phyloP scores from a whole-genome alignment of 1,140 invertebrate genomes.

The Physella acuta region DNA sequence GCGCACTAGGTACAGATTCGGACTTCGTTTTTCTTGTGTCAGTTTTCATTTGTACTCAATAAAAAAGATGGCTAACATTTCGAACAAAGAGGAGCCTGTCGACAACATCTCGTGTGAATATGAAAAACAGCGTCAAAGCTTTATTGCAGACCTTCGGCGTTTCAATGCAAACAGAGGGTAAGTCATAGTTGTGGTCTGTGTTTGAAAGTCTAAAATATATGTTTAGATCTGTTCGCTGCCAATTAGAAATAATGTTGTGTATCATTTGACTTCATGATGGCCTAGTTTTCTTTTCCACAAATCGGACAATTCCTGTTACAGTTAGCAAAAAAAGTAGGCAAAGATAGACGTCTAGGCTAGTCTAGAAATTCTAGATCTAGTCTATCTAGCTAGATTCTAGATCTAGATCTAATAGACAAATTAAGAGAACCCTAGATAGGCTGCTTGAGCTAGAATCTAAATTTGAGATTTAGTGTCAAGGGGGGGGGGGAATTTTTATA shows the following conservation, averaged over 20 bases:
- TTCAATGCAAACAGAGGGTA: constrained; percentile 84
- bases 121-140: constrained; percentile 72
- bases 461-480: too few relatives aligned
- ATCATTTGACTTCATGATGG: too few relatives aligned
- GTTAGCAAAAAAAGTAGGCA: too few relatives aligned
- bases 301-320: too few relatives aligned
- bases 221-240: too few relatives aligned
- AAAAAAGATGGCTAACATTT: constrained; percentile 68
- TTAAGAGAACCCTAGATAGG: neutral
- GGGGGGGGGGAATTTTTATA: too few relatives aligned
- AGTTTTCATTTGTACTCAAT: neutral
- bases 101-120: constrained; percentile 65
- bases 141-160: constrained; percentile 77
- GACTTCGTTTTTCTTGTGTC: neutral
- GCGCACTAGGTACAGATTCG: constrained; percentile 2
- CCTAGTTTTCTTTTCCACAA: too few relatives aligned
- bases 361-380: neutral
- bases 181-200: too few relatives aligned
- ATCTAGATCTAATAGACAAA: neutral
- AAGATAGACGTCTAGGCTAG: too few relatives aligned
- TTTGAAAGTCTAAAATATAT: too few relatives aligned
- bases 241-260: too few relatives aligned
- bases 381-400: neutral
- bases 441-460: too few relatives aligned
- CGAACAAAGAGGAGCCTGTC: constrained; percentile 67